A percentile compares a stretch with the other conserved stretches of the same genome.
Evolutionary conservation across 2,888 invertebrate genomes (phyloP).

Genomic region (Morinoia aosen): DNA sequence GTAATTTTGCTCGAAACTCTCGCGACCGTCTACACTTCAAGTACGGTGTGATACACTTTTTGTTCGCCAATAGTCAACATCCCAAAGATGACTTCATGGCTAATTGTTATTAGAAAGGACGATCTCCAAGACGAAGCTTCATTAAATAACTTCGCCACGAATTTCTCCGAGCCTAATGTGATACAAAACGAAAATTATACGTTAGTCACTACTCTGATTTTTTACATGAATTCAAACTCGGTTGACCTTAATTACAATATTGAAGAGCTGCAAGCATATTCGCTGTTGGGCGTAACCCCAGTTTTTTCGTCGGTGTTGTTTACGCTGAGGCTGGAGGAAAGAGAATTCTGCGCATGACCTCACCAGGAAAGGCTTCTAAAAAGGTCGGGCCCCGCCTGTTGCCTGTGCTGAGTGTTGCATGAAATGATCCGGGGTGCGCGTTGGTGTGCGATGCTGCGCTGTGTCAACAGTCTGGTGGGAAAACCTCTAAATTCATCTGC

Average conservation of each 20-base stretch:
- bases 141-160: neutral
- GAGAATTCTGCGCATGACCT: constrained; percentile 13
- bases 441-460: neutral
- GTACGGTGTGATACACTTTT: too few relatives aligned
- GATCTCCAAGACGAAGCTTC: too few relatives aligned
- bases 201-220: neutral
- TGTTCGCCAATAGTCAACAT: too few relatives aligned
- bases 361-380: neutral
- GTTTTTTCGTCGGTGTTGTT: neutral
- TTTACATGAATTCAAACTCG: neutral
- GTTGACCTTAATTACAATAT: neutral
- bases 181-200: neutral
- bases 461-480: too few relatives aligned
- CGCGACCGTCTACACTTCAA: too few relatives aligned
- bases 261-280: neutral
- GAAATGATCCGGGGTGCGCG: neutral
- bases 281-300: neutral
- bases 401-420: neutral
- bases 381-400: constrained; percentile 12
- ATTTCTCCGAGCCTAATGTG: neutral
- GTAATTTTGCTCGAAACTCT: too few relatives aligned
- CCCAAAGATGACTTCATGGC: too few relatives aligned
- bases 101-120: too few relatives aligned
- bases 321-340: neutral
- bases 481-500: too few relatives aligned